phyloP scores from a whole-genome alignment of 2,888 invertebrate genomes.

The Thelaira solivaga region DNA sequence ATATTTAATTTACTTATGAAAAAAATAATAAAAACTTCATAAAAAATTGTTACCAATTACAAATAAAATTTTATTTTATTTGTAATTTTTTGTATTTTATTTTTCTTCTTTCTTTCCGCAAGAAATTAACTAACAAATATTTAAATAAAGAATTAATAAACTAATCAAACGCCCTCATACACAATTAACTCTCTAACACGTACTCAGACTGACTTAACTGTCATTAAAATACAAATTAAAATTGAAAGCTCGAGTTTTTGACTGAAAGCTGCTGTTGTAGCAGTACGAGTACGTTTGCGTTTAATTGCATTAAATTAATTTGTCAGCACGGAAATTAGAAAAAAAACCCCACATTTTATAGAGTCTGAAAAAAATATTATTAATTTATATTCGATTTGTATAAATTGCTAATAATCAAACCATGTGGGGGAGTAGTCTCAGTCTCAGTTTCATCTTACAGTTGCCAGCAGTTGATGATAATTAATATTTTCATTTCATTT shows the following conservation, averaged over 20 bases:
- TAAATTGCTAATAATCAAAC: slow-evolving; percentile 36
- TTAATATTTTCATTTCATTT: slow-evolving; percentile 9
- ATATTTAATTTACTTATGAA: slow-evolving; percentile 11
- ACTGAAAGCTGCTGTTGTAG: slow-evolving; percentile 39
- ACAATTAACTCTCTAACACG: slow-evolving; percentile 21
- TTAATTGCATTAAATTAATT: slow-evolving; percentile 75
- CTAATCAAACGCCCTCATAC: slow-evolving; percentile 59
- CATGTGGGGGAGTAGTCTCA: slow-evolving; percentile 50
- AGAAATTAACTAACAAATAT: slow-evolving; percentile 3
- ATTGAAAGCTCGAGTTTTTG: slow-evolving; percentile 27
- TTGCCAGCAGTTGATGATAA: slow-evolving; percentile 24
- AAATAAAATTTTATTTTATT: slow-evolving; percentile 33
- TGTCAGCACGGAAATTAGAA: slow-evolving; percentile 67
- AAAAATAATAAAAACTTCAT: not conserved
- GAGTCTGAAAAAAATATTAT: slow-evolving; percentile 17
- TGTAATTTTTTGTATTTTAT: not conserved
- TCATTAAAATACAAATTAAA: slow-evolving; percentile 4
- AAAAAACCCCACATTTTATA: slow-evolving; percentile 52
- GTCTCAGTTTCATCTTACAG: not conserved
- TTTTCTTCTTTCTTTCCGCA: not conserved
- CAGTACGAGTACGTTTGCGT: slow-evolving; percentile 42
- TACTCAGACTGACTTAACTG: not conserved
- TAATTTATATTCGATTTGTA: slow-evolving; percentile 54
- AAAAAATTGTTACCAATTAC: slow-evolving; percentile 52
- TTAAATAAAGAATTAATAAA: slow-evolving; percentile 29